These are phyloP conservation scores for Triplophysa bombifrons DNA, from an alignment of 2,797 vertebrate genomes.

Conservation along the genomic window DNA sequence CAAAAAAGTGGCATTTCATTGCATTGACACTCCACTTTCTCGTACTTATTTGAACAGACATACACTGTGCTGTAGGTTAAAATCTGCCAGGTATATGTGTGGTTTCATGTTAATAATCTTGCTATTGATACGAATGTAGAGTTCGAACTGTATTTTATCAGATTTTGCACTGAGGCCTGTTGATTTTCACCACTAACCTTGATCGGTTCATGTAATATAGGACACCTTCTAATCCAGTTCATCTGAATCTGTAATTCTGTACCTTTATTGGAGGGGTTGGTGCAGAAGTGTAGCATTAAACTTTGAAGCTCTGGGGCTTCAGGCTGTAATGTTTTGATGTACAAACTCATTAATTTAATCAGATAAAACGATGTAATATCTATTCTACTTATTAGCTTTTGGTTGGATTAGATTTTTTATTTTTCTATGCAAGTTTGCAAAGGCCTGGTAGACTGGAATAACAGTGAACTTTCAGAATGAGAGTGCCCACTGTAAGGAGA, in stretches of 20 bases:
- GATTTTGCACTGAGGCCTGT: slow-evolving; percentile 71
- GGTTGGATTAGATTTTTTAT: slow-evolving; percentile 71
- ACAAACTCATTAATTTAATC: slow-evolving; percentile 79
- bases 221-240: slow-evolving; percentile 42
- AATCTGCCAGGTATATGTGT: slow-evolving; percentile 20
- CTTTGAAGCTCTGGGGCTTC: slow-evolving; percentile 57
- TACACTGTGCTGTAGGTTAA: not conserved
- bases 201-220: slow-evolving; percentile 49
- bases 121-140: slow-evolving; percentile 17
- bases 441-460: slow-evolving; percentile 77
- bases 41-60: too few species aligned
- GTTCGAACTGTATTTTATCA: slow-evolving; percentile 49
- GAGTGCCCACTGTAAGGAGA: slow-evolving; percentile 42
- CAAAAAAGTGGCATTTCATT: not conserved
- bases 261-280: slow-evolving; percentile 53
- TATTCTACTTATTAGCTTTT: slow-evolving; percentile 64
- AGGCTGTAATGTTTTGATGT: slow-evolving; percentile 75
- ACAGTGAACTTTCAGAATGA: slow-evolving; percentile 46
- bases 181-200: slow-evolving; percentile 57
- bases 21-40: not conserved
- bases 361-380: slow-evolving; percentile 74
- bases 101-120: slow-evolving; percentile 28
- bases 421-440: slow-evolving; percentile 73
- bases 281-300: slow-evolving; percentile 76
- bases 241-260: slow-evolving; percentile 27